phyloP scores from a whole-genome alignment of 2,113 vertebrate genomes.

The Macroglossus sobrinus region DNA sequence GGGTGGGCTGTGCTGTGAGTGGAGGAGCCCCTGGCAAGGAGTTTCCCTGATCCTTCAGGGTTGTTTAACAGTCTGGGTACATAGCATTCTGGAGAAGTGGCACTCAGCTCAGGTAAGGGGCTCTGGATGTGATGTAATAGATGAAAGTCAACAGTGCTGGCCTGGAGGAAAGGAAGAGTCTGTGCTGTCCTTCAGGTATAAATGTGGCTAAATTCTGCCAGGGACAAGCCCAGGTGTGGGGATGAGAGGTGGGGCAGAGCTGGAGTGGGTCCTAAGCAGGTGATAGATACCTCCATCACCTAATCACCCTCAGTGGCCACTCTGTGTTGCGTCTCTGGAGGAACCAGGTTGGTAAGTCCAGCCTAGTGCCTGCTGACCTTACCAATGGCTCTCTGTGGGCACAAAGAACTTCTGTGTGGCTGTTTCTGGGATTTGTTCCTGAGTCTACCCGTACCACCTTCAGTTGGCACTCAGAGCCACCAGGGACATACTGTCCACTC shows the following conservation, averaged over 20 bases:
- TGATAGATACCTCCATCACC: neutral
- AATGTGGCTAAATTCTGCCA: neutral
- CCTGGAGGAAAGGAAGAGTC: neutral
- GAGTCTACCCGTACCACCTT: neutral
- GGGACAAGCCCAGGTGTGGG: neutral
- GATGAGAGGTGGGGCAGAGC: neutral
- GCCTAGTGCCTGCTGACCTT: neutral
- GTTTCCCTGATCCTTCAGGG: neutral
- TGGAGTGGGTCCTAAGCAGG: neutral
- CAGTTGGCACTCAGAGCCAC: neutral
- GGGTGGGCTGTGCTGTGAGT: neutral
- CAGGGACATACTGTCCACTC: neutral
- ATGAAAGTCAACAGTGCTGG: neutral
- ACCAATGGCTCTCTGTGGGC: neutral
- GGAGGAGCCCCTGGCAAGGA: neutral
- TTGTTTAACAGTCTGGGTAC: neutral
- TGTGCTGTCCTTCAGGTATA: neutral
- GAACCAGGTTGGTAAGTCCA: neutral
- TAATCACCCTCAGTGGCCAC: neutral
- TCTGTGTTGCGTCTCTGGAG: neutral
- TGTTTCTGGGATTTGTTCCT: neutral
- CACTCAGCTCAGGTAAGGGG: neutral
- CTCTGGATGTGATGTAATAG: neutral
- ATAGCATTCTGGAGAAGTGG: neutral
- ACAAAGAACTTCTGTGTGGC: neutral